phyloP scores from a whole-genome alignment of 2,888 invertebrate genomes.

The Drosophila monieri region DNA sequence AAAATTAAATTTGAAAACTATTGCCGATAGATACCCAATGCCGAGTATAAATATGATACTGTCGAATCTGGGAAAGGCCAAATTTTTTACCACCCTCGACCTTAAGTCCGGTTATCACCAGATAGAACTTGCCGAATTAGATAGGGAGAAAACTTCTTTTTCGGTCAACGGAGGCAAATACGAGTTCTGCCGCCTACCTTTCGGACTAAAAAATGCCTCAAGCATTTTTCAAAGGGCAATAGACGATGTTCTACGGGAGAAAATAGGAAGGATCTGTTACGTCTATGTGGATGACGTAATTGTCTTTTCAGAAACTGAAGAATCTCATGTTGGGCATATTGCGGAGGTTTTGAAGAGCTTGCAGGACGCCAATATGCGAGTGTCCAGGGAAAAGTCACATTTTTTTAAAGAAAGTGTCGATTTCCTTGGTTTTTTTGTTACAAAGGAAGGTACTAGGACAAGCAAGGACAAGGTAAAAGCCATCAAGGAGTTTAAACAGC shows the following conservation, averaged over 20 bases:
- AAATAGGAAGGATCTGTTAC: constrained; percentile 6
- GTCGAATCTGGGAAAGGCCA: too few relatives aligned
- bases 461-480: neutral
- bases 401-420: constrained; percentile 6
- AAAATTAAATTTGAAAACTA: too few relatives aligned
- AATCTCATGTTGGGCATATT: neutral
- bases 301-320: constrained; percentile 13
- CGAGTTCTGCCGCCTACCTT: neutral
- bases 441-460: neutral
- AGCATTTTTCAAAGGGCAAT: constrained; percentile 10
- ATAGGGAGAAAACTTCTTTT: too few relatives aligned
- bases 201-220: constrained; percentile 1
- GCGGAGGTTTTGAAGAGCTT: constrained; percentile 3
- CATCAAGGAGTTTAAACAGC: constrained; percentile 3
- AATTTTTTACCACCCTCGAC: too few relatives aligned
- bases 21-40: too few relatives aligned
- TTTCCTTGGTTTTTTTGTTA: neutral
- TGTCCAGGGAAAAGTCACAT: neutral
- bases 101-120: too few relatives aligned
- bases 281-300: constrained; percentile 12
- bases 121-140: too few relatives aligned
- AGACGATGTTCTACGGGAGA: neutral
- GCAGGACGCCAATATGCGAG: too few relatives aligned
- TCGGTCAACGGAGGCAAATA: constrained; percentile 1
- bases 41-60: too few relatives aligned